phyloP scores from a whole-genome alignment of 2,888 invertebrate genomes.

The Machimus atricapillus region DNA sequence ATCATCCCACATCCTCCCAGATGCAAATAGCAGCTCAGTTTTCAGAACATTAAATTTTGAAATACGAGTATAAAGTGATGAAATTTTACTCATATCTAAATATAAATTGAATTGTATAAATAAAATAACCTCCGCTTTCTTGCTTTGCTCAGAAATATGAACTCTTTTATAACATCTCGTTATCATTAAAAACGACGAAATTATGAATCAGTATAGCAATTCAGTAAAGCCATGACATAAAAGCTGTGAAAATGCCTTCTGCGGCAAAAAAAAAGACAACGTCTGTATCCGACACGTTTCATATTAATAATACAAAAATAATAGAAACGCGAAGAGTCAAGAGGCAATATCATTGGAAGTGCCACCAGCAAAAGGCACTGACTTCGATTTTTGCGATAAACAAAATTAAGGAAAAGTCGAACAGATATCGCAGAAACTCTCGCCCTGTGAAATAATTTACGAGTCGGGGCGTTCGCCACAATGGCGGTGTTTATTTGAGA shows the following conservation, averaged over 20 bases:
- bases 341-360: background rate
- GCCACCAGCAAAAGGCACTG: background rate
- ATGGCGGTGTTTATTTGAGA: slow-evolving; percentile 24
- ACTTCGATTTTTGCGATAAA: background rate
- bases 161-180: background rate
- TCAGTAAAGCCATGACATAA: background rate
- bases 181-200: background rate
- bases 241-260: background rate
- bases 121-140: background rate
- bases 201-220: background rate
- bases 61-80: background rate
- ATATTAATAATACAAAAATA: background rate
- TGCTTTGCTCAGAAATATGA: background rate
- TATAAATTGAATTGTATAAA: background rate
- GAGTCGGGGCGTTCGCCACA: slow-evolving; percentile 4
- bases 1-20: too few species aligned
- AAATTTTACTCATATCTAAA: background rate
- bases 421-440: background rate
- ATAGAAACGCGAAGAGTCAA: background rate
- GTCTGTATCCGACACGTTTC: background rate
- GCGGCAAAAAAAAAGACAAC: background rate
- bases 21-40: too few species aligned
- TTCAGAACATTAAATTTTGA: too few species aligned
- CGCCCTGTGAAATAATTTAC: background rate
- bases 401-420: background rate